phyloP scores from a whole-genome alignment of 2,113 vertebrate species.

The Amblyornis subalaris region DNA sequence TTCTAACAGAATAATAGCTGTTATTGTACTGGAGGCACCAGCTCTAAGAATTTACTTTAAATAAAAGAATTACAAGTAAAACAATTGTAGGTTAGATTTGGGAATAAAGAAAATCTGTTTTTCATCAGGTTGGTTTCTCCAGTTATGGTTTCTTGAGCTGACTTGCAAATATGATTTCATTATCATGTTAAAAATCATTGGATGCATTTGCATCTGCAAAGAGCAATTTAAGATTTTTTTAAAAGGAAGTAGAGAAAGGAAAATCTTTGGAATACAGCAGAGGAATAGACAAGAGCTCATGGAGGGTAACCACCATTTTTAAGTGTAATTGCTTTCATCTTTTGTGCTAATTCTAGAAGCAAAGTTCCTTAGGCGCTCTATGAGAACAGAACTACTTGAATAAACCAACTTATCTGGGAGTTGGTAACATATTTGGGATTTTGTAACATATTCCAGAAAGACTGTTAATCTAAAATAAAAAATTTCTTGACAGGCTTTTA shows the following conservation, averaged over 20 bases:
- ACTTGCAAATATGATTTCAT: neutral
- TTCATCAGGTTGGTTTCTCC: neutral
- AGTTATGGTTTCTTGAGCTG: neutral
- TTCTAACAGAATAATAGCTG: neutral
- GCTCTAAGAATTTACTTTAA: neutral
- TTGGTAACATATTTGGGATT: neutral
- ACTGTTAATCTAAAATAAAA: neutral
- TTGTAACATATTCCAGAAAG: neutral
- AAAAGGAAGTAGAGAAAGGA: neutral
- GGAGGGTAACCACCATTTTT: neutral
- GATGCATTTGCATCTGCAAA: neutral
- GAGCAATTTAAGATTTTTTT: neutral
- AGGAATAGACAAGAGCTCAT: neutral
- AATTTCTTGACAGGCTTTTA: neutral
- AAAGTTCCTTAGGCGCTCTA: neutral
- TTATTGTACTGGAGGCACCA: neutral
- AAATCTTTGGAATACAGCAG: neutral
- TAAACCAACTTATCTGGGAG: neutral
- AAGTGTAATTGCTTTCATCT: neutral
- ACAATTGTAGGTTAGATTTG: neutral
- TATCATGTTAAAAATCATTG: neutral
- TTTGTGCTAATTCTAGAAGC: neutral
- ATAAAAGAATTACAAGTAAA: neutral
- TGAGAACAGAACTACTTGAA: neutral
- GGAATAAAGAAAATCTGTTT: neutral